phyloP scores from a whole-genome alignment of 2,797 vertebrate genomes.

The Oreortyx pictus region DNA sequence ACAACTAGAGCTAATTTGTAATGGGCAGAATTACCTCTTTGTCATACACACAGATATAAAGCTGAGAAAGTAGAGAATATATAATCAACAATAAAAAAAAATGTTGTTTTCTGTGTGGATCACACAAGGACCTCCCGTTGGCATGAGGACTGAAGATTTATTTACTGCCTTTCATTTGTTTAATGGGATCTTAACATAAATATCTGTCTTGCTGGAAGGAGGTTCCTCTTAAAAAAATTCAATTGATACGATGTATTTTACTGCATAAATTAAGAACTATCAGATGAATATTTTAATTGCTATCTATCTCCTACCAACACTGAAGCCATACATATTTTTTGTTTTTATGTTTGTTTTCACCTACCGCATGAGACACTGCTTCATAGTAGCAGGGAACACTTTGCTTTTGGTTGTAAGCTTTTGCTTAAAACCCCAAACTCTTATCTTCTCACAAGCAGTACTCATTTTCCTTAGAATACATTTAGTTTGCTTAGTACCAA shows the following conservation, averaged over 20 bases:
- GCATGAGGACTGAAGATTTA: background rate
- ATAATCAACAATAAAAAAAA: accelerated
- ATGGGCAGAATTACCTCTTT: background rate
- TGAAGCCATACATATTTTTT: background rate
- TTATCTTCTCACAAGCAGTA: background rate
- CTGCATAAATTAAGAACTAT: background rate
- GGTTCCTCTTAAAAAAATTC: background rate
- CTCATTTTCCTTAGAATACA: background rate
- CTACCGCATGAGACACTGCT: background rate
- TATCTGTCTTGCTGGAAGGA: background rate
- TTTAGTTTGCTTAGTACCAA: background rate
- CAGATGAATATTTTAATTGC: background rate
- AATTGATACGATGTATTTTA: background rate
- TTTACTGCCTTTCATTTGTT: background rate
- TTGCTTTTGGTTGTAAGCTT: background rate
- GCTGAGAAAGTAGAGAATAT: background rate
- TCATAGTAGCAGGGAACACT: background rate
- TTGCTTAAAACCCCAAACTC: background rate
- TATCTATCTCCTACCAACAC: background rate
- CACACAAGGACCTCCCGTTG: background rate
- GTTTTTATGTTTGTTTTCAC: background rate
- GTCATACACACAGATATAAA: background rate
- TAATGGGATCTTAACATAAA: background rate
- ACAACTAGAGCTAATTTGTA: background rate
- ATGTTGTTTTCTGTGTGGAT: background rate